Base-by-base conservation (phyloP, 2,797 vertebrate genomes). In the Tarsius wallacei region DNA sequence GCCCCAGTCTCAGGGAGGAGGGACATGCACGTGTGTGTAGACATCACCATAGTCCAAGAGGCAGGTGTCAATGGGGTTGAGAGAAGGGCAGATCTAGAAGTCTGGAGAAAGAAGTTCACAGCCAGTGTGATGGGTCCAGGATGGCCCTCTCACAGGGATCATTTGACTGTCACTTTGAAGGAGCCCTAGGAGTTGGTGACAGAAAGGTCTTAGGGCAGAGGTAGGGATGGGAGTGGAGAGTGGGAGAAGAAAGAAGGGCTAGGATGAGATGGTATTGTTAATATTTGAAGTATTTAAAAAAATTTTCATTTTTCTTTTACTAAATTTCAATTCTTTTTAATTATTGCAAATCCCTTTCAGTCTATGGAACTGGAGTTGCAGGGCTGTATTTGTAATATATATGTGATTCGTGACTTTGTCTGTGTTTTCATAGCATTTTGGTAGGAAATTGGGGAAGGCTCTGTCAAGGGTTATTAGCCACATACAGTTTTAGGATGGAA, bases 51-150 rank as follows among this genome's bases (percentile, higher is more conserved):
- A n/a, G 49, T 7, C n/a, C 7, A 3, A 5, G 47, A 9, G 3
- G 2, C 14, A 31, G 47, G 47, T 5, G 8, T 14, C 15, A 22
- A 21, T 0, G 4, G 2, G 28, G n/a, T 26, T 36, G 3, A 42
- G 70, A 31, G 59, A 33, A 1, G 59, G 51, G 3, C 12, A 24
- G 59, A 26, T 6, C 16, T 17, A 1, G 11, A 49, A 57, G 42
- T 55, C 26, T 26, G 21, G 42, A 57, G 31, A 36, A 17, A 85
- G 61, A 2, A 47, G 24, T 24, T n/a, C 22, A 68, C 2, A 68
- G n/a, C n/a, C 66, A 3, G 6, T 5, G n/a, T 24, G 28, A 17
- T 2, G 6, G 4, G 14, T n/a, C 4, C 16, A 19, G 24, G 42
- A 53, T 8, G 55, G 31, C 36, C 16, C 31, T 1, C 11, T 80